Conservation (phyloP, 2,888 invertebrate genomes). For the Lobophora halterata region DNA sequence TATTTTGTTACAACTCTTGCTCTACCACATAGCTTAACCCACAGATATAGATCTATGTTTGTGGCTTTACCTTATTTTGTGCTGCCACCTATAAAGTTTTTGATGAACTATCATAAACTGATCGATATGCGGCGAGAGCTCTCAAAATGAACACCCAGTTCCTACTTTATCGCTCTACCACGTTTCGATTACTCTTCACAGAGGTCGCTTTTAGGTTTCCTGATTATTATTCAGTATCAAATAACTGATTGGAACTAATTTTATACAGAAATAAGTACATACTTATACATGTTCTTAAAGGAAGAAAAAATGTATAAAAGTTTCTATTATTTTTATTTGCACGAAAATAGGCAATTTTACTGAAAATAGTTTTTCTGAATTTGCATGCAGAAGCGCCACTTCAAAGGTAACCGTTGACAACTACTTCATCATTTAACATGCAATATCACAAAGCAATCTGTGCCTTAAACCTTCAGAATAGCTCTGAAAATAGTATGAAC, state of each 20-base stretch:
- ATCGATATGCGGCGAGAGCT: too few relatives aligned
- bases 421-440: constrained; percentile 49
- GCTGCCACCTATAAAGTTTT: constrained; percentile 15
- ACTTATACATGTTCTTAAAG: too few relatives aligned
- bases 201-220: constrained; percentile 21
- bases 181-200: background rate
- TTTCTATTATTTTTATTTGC: constrained; percentile 26
- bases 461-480: background rate
- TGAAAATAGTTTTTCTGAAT: constrained; percentile 49
- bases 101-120: background rate
- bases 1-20: too few relatives aligned
- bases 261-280: too few relatives aligned
- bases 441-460: constrained; percentile 16
- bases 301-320: background rate
- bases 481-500: constrained; percentile 26
- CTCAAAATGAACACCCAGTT: too few relatives aligned
- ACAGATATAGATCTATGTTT: too few relatives aligned
- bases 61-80: background rate
- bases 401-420: constrained; percentile 74
- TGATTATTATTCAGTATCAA: too few relatives aligned
- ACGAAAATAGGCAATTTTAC: constrained; percentile 61
- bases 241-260: too few relatives aligned
- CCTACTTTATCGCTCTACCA: too few relatives aligned
- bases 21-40: too few relatives aligned
- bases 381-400: constrained; percentile 80